Percentiles rank a stretch among this genome's conserved stretches.
phyloP scores from a whole-genome alignment of 2,888 invertebrate species.

The Elmis aenea region DNA sequence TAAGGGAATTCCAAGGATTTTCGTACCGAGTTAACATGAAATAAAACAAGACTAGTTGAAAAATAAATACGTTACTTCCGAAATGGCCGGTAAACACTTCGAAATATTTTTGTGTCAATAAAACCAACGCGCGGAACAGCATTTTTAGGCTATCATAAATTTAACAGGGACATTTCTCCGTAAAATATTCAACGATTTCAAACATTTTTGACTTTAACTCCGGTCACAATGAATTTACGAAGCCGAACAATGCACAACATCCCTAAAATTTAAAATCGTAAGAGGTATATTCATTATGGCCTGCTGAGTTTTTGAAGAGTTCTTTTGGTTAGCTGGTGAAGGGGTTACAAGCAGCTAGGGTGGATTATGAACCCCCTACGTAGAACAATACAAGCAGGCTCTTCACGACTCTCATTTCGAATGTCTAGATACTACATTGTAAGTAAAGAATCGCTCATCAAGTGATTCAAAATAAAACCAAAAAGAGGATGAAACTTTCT shows the following conservation, averaged over 20 bases:
- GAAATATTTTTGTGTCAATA: no score
- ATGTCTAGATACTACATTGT: constrained; percentile 6
- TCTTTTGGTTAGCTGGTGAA: constrained; percentile 4
- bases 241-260: no score
- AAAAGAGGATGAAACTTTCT: constrained; percentile 8
- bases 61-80: no score
- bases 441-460: constrained; percentile 14
- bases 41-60: no score
- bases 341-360: constrained; percentile 10
- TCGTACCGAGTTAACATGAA: constrained; percentile 5
- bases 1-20: constrained; percentile 20
- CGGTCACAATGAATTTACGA: no score
- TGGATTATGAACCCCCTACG: constrained; percentile 12
- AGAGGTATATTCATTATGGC: constrained; percentile 9
- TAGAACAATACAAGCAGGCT: constrained; percentile 8
- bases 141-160: no score
- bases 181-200: no score
- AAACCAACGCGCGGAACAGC: no score
- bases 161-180: no score
- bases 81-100: no score
- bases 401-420: constrained; percentile 7
- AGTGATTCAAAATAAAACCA: constrained; percentile 9
- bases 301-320: constrained; percentile 12
- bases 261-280: no score
- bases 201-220: no score